Conservation (phyloP, 2,888 invertebrate species). For the Aromia moschata region DNA sequence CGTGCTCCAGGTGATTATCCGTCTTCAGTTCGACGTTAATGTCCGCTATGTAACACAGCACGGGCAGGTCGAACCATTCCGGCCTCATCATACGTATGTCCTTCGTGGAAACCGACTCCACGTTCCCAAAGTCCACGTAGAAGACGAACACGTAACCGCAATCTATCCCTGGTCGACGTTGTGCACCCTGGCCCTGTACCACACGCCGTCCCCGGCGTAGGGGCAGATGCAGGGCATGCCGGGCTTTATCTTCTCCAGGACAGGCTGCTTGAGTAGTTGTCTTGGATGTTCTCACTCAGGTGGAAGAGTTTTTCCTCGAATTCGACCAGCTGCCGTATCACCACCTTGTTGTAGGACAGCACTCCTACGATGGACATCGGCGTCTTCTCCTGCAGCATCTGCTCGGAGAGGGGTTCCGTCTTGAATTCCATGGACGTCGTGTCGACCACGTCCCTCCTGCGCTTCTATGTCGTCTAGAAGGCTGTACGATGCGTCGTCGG, state of each 20-base stretch:
- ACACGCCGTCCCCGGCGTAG: constrained; percentile 70
- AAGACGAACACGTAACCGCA: constrained; percentile 66
- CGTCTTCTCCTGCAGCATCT: constrained; percentile 16
- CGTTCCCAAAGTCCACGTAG: constrained; percentile 82
- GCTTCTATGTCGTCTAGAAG: constrained; percentile 13
- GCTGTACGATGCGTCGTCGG: neutral
- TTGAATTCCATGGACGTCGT: constrained; percentile 28
- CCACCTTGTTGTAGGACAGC: constrained; percentile 47
- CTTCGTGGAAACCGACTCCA: constrained; percentile 64
- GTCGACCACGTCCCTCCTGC: constrained; percentile 15
- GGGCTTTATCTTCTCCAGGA: constrained; percentile 61
- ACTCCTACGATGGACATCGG: constrained; percentile 60
- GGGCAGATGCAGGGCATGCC: constrained; percentile 72
- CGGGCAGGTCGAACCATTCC: constrained; percentile 66
- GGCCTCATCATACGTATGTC: constrained; percentile 65
- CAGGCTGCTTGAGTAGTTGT: constrained; percentile 61
- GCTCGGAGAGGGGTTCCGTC: constrained; percentile 18
- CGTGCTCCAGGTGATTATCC: constrained; percentile 31
- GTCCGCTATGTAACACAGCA: constrained; percentile 65
- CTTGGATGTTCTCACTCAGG: constrained; percentile 66
- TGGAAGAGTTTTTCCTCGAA: constrained; percentile 61
- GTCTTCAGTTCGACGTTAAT: constrained; percentile 56
- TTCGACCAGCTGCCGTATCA: constrained; percentile 39
- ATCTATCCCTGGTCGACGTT: constrained; percentile 62
- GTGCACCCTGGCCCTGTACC: constrained; percentile 77